Evolutionary conservation across 2,888 invertebrate genomes (phyloP).

Genomic region (Athalia cordata): DNA sequence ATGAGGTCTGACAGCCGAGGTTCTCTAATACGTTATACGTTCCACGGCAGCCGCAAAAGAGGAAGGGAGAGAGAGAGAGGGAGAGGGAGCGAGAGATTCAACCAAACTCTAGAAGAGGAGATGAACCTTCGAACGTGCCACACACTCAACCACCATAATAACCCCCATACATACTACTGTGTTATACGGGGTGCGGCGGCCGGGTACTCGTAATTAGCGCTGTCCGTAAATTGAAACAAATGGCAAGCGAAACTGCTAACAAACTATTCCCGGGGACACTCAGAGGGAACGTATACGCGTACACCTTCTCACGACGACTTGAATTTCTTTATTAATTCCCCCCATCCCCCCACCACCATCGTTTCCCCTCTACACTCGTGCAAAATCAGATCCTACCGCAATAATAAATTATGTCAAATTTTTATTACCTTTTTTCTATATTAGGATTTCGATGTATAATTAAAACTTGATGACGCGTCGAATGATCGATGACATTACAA

Average conservation of each 20-base stretch:
- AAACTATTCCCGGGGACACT: slow-evolving; percentile 44
- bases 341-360: not conserved
- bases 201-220: slow-evolving; percentile 64
- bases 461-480: no score
- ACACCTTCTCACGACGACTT: slow-evolving; percentile 73
- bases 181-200: not conserved
- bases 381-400: no score
- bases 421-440: not conserved
- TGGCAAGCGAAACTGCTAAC: slow-evolving; percentile 63
- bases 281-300: slow-evolving; percentile 73
- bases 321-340: not conserved
- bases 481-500: no score
- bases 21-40: slow-evolving; percentile 52
- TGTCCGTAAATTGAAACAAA: slow-evolving; percentile 76
- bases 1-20: slow-evolving; percentile 69
- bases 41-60: not conserved
- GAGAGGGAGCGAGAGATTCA: not conserved
- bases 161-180: not conserved
- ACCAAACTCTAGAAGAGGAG: no score
- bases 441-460: not conserved
- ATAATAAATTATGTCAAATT: not conserved
- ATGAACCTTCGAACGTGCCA: no score
- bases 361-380: not conserved
- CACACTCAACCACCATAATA: not conserved
- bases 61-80: not conserved